These are phyloP conservation scores for Aradophagus sp. DNA, from an alignment of 1,140 invertebrate species.

Conservation along the genomic window DNA sequence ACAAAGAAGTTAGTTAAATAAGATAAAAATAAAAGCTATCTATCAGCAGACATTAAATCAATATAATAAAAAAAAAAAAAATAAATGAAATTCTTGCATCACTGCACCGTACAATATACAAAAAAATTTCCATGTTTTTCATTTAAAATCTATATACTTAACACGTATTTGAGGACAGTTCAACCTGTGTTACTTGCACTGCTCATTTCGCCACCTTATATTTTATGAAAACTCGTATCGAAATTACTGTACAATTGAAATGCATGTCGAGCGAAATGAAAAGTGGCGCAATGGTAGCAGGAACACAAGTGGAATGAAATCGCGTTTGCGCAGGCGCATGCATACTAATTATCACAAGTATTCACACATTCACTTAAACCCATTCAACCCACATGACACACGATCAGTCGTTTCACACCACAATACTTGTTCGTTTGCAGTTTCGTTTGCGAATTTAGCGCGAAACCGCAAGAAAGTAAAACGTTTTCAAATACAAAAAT, in stretches of 20 bases:
- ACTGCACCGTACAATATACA: slow-evolving; percentile 1
- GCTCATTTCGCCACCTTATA: slow-evolving; percentile 9
- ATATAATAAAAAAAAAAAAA: not conserved
- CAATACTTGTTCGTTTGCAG: slow-evolving; percentile 15
- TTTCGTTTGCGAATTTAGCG: not conserved
- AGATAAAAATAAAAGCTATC: not conserved
- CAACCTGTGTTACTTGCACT: not conserved
- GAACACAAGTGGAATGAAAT: slow-evolving; percentile 16
- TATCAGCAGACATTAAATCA: not conserved
- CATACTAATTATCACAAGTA: slow-evolving; percentile 8
- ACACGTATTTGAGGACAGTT: slow-evolving; percentile 23
- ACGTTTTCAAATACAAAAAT: slow-evolving; percentile 5
- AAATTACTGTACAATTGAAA: slow-evolving; percentile 35
- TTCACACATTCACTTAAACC: not conserved
- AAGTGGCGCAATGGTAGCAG: slow-evolving; percentile 21
- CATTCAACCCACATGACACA: slow-evolving; percentile 18
- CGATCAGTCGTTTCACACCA: slow-evolving; percentile 31
- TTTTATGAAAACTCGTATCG: slow-evolving; percentile 7
- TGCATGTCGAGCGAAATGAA: slow-evolving; percentile 22
- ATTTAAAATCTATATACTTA: slow-evolving; percentile 28
- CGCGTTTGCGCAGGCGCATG: slow-evolving; percentile 2
- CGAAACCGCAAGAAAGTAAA: slow-evolving; percentile 21
- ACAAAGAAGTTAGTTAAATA: not conserved
- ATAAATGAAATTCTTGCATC: slow-evolving; percentile 2
- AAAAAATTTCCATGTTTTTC: slow-evolving; percentile 33